Conservation (phyloP, 2,888 invertebrate species). For the Agriotes lineatus region DNA sequence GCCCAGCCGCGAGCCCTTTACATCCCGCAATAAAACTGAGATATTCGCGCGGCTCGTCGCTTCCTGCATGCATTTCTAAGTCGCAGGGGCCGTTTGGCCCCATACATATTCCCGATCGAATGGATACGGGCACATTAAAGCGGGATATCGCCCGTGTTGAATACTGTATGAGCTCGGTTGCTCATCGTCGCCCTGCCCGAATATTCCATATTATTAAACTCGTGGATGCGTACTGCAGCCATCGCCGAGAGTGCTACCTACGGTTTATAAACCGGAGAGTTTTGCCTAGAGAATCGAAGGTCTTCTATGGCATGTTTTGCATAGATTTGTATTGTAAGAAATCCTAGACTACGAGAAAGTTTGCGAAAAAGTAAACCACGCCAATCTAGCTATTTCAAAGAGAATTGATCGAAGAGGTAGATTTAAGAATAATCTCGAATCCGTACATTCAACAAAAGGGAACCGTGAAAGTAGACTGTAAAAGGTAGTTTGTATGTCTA, state of each 20-base stretch:
- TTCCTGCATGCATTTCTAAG: constrained; percentile 55
- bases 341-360: too few species aligned
- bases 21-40: constrained; percentile 23
- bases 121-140: constrained; percentile 59
- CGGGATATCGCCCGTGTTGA: constrained; percentile 60
- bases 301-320: too few species aligned
- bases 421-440: too few species aligned
- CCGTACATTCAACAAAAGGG: too few species aligned
- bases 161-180: constrained; percentile 59
- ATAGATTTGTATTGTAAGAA: too few species aligned
- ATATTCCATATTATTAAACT: constrained; percentile 42
- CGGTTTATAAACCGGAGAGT: too few species aligned
- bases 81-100: constrained; percentile 56
- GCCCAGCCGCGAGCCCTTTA: constrained; percentile 1
- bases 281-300: too few species aligned
- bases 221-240: constrained; percentile 18
- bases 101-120: constrained; percentile 60
- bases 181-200: constrained; percentile 43
- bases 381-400: too few species aligned
- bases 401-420: too few species aligned
- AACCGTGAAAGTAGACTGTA: too few species aligned
- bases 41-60: constrained; percentile 25
- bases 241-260: background rate
- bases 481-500: too few species aligned
- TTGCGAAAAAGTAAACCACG: too few species aligned